Percentiles rank a stretch among this genome's conserved stretches.
Evolutionary conservation across 2,113 vertebrate genomes (phyloP).

Genomic region (Zosterops pallidus): DNA sequence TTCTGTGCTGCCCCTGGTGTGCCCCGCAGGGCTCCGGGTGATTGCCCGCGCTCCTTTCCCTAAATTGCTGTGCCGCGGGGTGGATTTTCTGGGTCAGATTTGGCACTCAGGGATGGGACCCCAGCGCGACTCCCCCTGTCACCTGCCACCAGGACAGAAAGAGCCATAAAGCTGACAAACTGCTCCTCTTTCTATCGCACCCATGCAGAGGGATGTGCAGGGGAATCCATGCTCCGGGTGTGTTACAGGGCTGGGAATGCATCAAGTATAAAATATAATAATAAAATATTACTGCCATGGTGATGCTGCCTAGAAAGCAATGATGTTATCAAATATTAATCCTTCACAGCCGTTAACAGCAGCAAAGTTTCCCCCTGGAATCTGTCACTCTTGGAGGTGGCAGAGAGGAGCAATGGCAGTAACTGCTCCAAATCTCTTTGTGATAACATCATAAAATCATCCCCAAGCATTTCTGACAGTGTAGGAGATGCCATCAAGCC

Average conservation of each 20-base stretch:
- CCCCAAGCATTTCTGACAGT: neutral
- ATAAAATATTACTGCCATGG: neutral
- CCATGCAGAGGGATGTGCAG: neutral
- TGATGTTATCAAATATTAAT: constrained; percentile 22
- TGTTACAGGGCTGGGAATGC: neutral
- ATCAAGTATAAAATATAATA: neutral
- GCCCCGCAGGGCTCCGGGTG: neutral
- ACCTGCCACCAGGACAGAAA: neutral
- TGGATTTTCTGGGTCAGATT: neutral
- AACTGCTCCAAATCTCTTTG: neutral
- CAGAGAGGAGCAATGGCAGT: neutral
- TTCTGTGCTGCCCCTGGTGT: neutral
- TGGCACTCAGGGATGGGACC: accelerated
- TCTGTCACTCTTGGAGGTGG: neutral
- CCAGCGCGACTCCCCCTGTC: accelerated
- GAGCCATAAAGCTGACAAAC: neutral
- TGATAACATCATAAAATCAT: neutral
- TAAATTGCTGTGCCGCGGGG: accelerated
- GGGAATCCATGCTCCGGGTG: neutral
- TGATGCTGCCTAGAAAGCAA: neutral
- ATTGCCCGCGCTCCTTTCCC: neutral
- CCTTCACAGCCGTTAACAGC: neutral
- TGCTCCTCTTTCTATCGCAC: neutral
- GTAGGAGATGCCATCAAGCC: neutral
- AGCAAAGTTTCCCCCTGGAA: neutral